Conservation (phyloP, 1,140 invertebrate genomes). For the Drosophila seguyi region DNA sequence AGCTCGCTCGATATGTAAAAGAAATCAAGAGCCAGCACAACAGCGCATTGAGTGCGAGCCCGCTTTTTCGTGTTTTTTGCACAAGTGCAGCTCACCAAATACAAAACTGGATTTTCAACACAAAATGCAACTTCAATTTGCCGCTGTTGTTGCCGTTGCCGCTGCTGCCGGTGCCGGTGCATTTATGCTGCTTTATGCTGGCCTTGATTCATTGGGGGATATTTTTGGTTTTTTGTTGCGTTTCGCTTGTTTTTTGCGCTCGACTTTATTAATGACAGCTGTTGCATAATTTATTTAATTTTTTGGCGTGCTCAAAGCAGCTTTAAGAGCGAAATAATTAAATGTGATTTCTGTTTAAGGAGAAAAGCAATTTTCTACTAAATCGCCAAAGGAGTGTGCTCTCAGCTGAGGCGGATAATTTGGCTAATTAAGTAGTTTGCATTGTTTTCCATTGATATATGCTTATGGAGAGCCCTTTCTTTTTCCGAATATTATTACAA, state of each 20-base stretch:
- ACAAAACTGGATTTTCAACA: slow-evolving; percentile 81
- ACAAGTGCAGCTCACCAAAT: slow-evolving; percentile 78
- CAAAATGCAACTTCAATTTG: slow-evolving; percentile 76
- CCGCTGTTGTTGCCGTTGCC: slow-evolving; percentile 16
- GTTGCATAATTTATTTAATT: slow-evolving; percentile 83
- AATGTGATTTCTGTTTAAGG: slow-evolving; percentile 57
- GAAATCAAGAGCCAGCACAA: slow-evolving; percentile 38
- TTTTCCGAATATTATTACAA: slow-evolving; percentile 11
- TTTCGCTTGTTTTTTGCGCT: slow-evolving; percentile 58
- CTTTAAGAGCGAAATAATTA: slow-evolving; percentile 71
- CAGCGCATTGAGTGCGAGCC: slow-evolving; percentile 16
- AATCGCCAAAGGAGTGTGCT: slow-evolving; percentile 25
- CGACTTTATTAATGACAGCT: slow-evolving; percentile 82
- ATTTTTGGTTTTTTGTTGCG: slow-evolving; percentile 50
- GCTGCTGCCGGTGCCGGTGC: slow-evolving; percentile 24
- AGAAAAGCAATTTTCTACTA: slow-evolving; percentile 51
- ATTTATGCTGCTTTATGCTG: slow-evolving; percentile 79
- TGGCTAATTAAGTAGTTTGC: slow-evolving; percentile 17
- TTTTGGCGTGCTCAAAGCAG: slow-evolving; percentile 58
- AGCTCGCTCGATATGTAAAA: slow-evolving; percentile 39
- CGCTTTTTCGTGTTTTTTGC: slow-evolving; percentile 32
- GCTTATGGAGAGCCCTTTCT: neutral
- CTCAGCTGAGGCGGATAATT: slow-evolving; percentile 15
- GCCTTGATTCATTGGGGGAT: slow-evolving; percentile 81
- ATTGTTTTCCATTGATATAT: neutral